Conservation (phyloP, 1,140 invertebrate species). For the Procambarus virginalis region DNA sequence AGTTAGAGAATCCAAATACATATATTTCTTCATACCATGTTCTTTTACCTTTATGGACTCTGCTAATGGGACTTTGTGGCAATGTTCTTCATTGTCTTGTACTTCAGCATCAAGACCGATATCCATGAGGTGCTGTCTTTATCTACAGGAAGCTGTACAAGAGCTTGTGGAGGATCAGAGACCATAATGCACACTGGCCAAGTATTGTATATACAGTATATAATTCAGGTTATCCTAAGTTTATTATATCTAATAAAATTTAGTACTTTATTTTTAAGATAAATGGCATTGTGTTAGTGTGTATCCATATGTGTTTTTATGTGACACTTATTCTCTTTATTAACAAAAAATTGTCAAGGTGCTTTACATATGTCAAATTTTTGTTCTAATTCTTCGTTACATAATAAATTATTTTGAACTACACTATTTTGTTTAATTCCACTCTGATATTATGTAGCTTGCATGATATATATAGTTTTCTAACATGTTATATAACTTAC, state of each 20-base stretch:
- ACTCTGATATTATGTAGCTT: too few species aligned
- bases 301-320: too few species aligned
- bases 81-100: constrained; percentile 72
- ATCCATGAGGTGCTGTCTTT: not conserved
- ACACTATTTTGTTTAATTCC: not conserved
- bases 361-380: not conserved
- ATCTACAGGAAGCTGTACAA: not conserved
- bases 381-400: not conserved
- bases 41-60: constrained; percentile 74
- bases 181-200: not conserved
- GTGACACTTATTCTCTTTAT: too few species aligned
- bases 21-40: constrained; percentile 72
- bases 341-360: too few species aligned
- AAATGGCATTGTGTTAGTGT: too few species aligned
- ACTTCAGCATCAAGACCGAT: constrained; percentile 35
- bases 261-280: too few species aligned
- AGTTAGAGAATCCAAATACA: constrained; percentile 72
- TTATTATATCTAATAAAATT: too few species aligned
- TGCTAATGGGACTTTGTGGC: constrained; percentile 71
- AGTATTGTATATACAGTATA: not conserved
- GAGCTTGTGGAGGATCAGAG: not conserved
- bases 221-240: too few species aligned
- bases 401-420: not conserved
- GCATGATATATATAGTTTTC: too few species aligned
- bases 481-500: too few species aligned